A percentile compares a stretch with the other conserved stretches of the same genome.
Conservation (phyloP, 2,888 invertebrate species). For the Acanthosepion pharaonis region DNA sequence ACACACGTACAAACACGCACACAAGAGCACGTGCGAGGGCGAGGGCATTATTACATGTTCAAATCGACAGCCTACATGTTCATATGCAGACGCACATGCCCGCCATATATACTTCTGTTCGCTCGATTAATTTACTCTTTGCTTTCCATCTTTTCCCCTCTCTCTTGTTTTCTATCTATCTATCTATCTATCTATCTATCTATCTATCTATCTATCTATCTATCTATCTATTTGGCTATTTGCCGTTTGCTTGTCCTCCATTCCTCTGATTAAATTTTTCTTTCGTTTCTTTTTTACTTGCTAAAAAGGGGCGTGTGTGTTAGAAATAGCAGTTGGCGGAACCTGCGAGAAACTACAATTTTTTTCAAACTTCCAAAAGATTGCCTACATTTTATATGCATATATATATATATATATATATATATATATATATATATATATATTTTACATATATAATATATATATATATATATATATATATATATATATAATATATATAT, state of each 20-base stretch:
- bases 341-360: too few species aligned
- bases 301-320: too few species aligned
- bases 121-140: background rate
- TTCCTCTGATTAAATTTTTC: too few species aligned
- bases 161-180: background rate
- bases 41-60: too few species aligned
- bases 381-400: background rate
- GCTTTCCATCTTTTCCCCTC: background rate
- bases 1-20: background rate
- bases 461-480: background rate
- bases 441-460: too few species aligned
- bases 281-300: too few species aligned
- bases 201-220: constrained; percentile 33
- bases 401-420: background rate
- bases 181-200: background rate
- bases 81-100: background rate
- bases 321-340: too few species aligned
- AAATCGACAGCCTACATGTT: too few species aligned
- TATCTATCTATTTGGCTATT: background rate
- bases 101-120: background rate
- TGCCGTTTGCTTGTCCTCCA: too few species aligned
- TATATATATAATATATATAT: background rate
- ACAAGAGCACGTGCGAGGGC: background rate
- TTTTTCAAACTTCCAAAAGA: too few species aligned
- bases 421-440: background rate